phyloP scores from a whole-genome alignment of 2,797 vertebrate species.

The Saxicola maurus region DNA sequence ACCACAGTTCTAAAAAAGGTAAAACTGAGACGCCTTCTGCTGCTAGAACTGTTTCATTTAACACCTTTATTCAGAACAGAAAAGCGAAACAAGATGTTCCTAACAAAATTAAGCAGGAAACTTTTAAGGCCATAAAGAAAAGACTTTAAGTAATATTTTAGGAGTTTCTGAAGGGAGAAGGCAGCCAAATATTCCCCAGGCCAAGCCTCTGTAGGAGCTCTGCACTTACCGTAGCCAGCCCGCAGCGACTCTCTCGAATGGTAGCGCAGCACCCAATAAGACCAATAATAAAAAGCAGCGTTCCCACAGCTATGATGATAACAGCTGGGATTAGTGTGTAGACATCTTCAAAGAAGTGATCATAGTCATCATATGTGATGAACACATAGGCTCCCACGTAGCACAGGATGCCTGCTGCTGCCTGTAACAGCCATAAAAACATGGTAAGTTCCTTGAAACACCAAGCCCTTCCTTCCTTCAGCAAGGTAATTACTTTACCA shows the following conservation, averaged over 20 bases:
- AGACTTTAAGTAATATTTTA: neutral
- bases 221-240: slow-evolving; percentile 86
- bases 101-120: neutral
- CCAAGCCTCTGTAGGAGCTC: accelerated
- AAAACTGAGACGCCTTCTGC: neutral
- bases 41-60: neutral
- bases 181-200: neutral
- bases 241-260: slow-evolving; percentile 92
- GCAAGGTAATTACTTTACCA: neutral
- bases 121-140: neutral
- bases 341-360: slow-evolving; percentile 96
- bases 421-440: slow-evolving; percentile 67
- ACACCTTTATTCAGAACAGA: neutral
- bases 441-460: neutral
- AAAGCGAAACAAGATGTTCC: neutral
- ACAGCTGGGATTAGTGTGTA: slow-evolving; percentile 93
- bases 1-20: neutral
- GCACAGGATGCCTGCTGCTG: slow-evolving; percentile 93
- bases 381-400: slow-evolving; percentile 98
- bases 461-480: neutral
- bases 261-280: slow-evolving; percentile 96
- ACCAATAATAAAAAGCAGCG: slow-evolving; percentile 92
- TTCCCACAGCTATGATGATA: slow-evolving; percentile 91
- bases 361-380: slow-evolving; percentile 96
- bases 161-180: neutral